These are phyloP conservation scores for Machimus atricapillus DNA, from an alignment of 2,888 invertebrate genomes.

Conservation along the genomic window DNA sequence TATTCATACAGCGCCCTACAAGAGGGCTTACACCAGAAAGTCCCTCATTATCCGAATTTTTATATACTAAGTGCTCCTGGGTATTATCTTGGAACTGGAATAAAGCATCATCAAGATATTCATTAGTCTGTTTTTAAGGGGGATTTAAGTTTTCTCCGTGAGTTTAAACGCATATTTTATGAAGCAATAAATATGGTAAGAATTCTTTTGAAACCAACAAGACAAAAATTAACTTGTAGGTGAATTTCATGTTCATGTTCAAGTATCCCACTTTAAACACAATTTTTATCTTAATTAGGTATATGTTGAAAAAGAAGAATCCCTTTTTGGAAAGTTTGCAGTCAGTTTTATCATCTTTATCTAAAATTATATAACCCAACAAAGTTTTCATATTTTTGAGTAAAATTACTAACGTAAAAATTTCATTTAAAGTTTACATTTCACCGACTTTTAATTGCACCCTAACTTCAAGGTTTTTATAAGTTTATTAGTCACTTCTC, in stretches of 20 bases:
- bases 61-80: neutral
- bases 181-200: neutral
- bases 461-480: neutral
- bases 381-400: neutral
- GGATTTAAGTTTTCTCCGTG: neutral
- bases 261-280: neutral
- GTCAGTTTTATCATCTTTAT: neutral
- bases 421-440: neutral
- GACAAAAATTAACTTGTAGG: neutral
- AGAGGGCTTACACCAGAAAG: neutral
- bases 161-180: neutral
- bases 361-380: neutral
- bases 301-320: neutral
- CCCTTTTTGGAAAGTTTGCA: neutral
- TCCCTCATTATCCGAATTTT: neutral
- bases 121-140: neutral
- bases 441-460: neutral
- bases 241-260: neutral
- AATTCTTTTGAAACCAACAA: neutral
- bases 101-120: neutral
- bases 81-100: neutral
- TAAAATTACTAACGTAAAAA: neutral
- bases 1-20: neutral
- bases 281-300: neutral
- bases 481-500: neutral